Conservation (phyloP, 2,113 vertebrate species). For the Himantopus leucocephalus region DNA sequence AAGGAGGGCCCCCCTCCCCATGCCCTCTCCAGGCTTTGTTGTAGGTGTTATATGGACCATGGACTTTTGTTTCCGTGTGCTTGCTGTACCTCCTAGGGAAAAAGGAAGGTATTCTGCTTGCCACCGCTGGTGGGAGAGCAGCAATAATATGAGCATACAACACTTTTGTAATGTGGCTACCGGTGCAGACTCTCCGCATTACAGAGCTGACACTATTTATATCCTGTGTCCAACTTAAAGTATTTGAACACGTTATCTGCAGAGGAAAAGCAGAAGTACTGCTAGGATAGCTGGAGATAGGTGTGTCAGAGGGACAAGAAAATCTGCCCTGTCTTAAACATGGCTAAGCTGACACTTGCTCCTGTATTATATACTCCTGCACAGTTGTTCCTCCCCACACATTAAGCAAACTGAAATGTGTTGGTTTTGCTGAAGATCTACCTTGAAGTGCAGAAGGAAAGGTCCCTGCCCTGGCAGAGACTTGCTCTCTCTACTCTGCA, state of each 20-base stretch:
- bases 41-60: neutral
- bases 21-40: neutral
- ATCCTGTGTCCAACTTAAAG: neutral
- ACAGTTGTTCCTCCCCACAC: neutral
- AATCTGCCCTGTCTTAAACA: neutral
- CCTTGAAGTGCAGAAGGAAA: neutral
- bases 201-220: neutral
- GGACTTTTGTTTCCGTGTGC: neutral
- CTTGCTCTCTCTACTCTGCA: neutral
- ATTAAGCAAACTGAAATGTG: neutral
- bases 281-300: neutral
- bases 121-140: neutral
- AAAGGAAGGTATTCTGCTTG: neutral
- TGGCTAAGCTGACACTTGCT: neutral
- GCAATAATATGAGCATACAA: neutral
- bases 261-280: neutral
- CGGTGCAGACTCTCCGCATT: neutral
- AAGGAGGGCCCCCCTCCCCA: rapidly evolving
- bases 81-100: neutral
- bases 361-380: neutral
- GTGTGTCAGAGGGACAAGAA: neutral
- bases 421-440: neutral
- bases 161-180: neutral
- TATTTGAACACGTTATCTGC: neutral
- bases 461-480: neutral